phyloP scores from a whole-genome alignment of 2,113 vertebrate genomes.

The Myanophis thanlyinensis region DNA sequence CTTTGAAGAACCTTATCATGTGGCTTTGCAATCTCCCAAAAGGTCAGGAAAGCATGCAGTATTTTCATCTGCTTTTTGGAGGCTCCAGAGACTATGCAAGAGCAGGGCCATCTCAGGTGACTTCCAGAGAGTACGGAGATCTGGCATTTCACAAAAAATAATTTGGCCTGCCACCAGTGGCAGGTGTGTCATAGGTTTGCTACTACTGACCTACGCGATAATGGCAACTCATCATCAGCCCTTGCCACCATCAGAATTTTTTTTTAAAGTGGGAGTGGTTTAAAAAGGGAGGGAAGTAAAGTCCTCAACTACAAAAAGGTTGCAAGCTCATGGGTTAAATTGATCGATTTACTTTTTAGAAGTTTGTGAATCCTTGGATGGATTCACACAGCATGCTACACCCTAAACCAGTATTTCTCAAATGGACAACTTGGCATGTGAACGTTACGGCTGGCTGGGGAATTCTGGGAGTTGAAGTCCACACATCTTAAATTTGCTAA shows the following conservation, averaged over 20 bases:
- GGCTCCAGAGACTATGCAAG: background rate
- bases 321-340: background rate
- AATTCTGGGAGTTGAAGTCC: background rate
- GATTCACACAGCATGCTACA: background rate
- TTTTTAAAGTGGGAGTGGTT: background rate
- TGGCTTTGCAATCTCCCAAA: too few relatives aligned
- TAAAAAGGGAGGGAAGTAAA: background rate
- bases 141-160: background rate
- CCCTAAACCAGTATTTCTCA: background rate
- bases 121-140: background rate
- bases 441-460: background rate
- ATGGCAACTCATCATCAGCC: background rate
- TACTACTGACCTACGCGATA: background rate
- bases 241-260: background rate
- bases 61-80: background rate
- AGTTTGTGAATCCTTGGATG: background rate
- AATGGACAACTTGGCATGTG: background rate
- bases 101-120: background rate
- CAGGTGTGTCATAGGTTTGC: background rate
- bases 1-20: background rate
- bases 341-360: background rate
- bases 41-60: background rate
- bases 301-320: background rate
- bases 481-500: background rate
- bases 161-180: background rate